phyloP scores from a whole-genome alignment of 1,140 invertebrate genomes.

The Microplitis demolitor region DNA sequence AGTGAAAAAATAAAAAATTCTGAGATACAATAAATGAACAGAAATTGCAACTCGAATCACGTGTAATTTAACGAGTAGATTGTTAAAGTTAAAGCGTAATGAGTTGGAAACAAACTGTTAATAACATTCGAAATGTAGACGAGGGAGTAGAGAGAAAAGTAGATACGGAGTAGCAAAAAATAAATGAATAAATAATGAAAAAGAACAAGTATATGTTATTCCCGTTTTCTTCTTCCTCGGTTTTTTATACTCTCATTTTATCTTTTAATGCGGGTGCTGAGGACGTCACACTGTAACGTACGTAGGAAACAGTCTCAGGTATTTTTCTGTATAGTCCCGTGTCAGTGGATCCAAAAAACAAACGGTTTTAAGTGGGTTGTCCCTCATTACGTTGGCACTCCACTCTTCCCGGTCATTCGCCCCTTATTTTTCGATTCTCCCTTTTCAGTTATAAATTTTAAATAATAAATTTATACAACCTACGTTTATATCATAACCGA shows the following conservation, averaged over 20 bases:
- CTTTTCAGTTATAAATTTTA: constrained; percentile 21
- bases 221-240: neutral
- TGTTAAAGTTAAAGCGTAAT: constrained; percentile 33
- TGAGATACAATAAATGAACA: neutral
- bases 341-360: constrained; percentile 34
- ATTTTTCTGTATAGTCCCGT: constrained; percentile 9
- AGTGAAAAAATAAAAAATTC: too few species aligned
- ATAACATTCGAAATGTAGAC: constrained; percentile 18
- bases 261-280: neutral
- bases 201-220: too few species aligned
- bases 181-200: too few species aligned
- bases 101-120: constrained; percentile 36
- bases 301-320: constrained; percentile 1
- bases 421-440: constrained; percentile 30
- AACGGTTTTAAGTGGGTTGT: constrained; percentile 45
- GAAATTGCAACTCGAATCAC: constrained; percentile 4
- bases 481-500: too few species aligned
- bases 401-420: constrained; percentile 30
- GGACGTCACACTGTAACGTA: neutral
- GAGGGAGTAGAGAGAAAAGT: neutral
- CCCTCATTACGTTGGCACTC: constrained; percentile 49
- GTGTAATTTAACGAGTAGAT: constrained; percentile 43
- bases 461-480: neutral
- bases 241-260: neutral
- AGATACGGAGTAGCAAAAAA: too few species aligned